Conservation (phyloP, 2,888 invertebrate species). For the Mallateleia sp. region DNA sequence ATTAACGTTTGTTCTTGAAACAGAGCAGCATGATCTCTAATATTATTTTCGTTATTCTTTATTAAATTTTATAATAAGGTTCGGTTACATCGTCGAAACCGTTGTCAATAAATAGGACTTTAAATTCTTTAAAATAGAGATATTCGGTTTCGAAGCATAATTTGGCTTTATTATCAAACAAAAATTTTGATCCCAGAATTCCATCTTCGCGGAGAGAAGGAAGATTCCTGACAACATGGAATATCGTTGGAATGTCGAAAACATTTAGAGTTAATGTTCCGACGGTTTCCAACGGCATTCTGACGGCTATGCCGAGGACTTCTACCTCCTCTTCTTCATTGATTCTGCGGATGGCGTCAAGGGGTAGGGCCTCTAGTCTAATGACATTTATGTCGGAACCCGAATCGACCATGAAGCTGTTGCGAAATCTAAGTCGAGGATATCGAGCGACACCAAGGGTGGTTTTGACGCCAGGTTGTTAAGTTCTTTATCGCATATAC, state of each 20-base stretch:
- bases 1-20: no score
- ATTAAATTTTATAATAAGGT: no score
- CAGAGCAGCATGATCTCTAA: no score
- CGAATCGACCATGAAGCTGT: neutral
- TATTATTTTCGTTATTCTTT: no score
- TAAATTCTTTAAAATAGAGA: neutral
- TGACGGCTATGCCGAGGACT: neutral
- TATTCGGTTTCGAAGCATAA: neutral
- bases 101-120: neutral
- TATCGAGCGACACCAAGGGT: no score
- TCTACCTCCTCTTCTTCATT: neutral
- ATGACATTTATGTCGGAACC: conserved; percentile 1
- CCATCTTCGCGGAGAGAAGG: neutral
- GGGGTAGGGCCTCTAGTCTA: neutral
- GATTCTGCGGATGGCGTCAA: neutral
- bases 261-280: neutral
- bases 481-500: no score
- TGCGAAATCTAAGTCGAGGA: neutral
- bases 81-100: neutral
- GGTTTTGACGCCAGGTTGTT: no score
- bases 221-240: neutral
- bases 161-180: neutral
- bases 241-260: neutral
- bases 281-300: neutral
- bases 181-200: neutral